phyloP scores from a whole-genome alignment of 2,113 vertebrate genomes.

The Pogona vitticeps region DNA sequence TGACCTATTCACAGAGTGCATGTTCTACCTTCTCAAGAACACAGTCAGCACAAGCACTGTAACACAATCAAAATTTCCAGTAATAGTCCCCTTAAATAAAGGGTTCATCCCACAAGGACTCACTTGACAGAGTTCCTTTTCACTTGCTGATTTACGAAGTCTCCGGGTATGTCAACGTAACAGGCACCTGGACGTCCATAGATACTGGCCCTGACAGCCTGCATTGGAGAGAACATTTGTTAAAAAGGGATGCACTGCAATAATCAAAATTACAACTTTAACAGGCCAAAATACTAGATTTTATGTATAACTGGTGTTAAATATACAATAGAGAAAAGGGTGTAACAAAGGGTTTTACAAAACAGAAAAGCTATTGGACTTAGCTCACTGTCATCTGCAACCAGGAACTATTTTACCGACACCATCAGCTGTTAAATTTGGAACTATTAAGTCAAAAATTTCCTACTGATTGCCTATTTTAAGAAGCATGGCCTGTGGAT shows the following conservation, averaged over 20 bases:
- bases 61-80: not conserved
- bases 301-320: not conserved
- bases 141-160: slow-evolving; percentile 88
- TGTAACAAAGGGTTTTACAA: not conserved
- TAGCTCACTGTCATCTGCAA: not conserved
- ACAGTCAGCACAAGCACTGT: not conserved
- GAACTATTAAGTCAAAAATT: slow-evolving; percentile 22
- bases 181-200: slow-evolving; percentile 94
- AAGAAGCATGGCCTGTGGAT: not conserved
- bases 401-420: not conserved
- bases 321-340: not conserved
- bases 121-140: slow-evolving; percentile 83
- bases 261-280: not conserved
- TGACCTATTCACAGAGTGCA: not conserved
- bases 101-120: slow-evolving; percentile 47
- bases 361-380: not conserved
- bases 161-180: slow-evolving; percentile 93
- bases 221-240: slow-evolving; percentile 11
- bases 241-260: not conserved
- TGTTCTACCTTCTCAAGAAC: not conserved
- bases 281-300: not conserved
- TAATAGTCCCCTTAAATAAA: not conserved
- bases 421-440: not conserved
- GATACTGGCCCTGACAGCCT: slow-evolving; percentile 92
- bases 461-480: slow-evolving; percentile 19